Evolutionary conservation across 2,113 vertebrate species (phyloP).

Genomic region (Craseonycteris thonglongyai): DNA sequence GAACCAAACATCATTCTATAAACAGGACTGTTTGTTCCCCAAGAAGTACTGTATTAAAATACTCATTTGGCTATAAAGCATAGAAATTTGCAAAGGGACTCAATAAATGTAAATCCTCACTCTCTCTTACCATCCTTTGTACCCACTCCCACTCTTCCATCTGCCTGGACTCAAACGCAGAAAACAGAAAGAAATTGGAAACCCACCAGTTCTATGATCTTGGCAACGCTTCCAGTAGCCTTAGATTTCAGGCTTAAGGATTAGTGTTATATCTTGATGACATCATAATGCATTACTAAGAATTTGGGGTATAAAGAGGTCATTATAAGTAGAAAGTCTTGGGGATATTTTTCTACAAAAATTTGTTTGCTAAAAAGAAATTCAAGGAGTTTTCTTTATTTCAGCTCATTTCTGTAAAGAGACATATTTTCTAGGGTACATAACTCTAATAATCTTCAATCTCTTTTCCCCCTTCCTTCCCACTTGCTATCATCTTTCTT

Average conservation of each 20-base stretch:
- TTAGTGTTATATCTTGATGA: not conserved
- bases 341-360: not conserved
- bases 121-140: not conserved
- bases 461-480: not conserved
- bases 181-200: not conserved
- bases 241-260: not conserved
- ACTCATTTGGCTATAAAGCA: not conserved
- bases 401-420: not conserved
- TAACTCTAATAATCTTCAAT: not conserved
- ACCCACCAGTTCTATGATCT: not conserved
- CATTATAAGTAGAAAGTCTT: not conserved
- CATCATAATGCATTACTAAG: not conserved
- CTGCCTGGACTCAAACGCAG: not conserved
- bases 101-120: not conserved
- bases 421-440: not conserved
- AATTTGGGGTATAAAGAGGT: not conserved
- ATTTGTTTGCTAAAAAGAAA: not conserved
- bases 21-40: not conserved
- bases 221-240: not conserved
- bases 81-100: not conserved
- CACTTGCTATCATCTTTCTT: not conserved
- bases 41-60: slow-evolving; percentile 19
- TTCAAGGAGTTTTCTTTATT: not conserved
- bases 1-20: not conserved
- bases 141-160: slow-evolving; percentile 25